phyloP scores from a whole-genome alignment of 2,113 vertebrate genomes.

The Tragelaphus strepsiceros region DNA sequence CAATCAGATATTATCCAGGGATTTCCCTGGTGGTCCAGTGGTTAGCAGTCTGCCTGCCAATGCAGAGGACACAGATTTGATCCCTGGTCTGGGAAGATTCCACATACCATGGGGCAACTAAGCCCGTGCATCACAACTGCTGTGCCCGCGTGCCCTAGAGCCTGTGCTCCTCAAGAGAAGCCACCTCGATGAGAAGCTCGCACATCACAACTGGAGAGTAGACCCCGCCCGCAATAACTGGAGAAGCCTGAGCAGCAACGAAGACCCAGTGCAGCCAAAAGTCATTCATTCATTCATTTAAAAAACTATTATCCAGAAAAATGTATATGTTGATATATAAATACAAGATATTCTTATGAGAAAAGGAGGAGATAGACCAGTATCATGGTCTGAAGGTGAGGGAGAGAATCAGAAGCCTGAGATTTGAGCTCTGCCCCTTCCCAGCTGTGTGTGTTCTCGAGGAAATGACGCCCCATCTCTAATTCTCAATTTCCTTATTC shows the following conservation, averaged over 20 bases:
- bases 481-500: not conserved
- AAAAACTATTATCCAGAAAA: not conserved
- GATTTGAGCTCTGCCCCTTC: not conserved
- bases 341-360: not conserved
- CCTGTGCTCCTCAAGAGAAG: not conserved
- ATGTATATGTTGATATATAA: not conserved
- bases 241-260: not conserved
- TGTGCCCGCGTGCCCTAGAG: fast-evolving
- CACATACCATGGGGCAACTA: not conserved
- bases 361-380: not conserved
- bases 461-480: not conserved
- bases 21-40: not conserved
- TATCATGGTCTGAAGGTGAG: not conserved
- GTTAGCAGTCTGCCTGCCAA: not conserved
- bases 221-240: not conserved
- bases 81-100: not conserved
- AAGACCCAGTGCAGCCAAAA: not conserved
- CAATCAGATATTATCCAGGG: not conserved
- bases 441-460: not conserved
- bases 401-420: fast-evolving
- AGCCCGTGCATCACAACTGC: fast-evolving
- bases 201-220: not conserved
- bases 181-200: not conserved
- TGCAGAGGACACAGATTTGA: not conserved
- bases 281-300: not conserved